Conservation (phyloP, 2,113 vertebrate genomes). For the Clarias macrocephalus region DNA sequence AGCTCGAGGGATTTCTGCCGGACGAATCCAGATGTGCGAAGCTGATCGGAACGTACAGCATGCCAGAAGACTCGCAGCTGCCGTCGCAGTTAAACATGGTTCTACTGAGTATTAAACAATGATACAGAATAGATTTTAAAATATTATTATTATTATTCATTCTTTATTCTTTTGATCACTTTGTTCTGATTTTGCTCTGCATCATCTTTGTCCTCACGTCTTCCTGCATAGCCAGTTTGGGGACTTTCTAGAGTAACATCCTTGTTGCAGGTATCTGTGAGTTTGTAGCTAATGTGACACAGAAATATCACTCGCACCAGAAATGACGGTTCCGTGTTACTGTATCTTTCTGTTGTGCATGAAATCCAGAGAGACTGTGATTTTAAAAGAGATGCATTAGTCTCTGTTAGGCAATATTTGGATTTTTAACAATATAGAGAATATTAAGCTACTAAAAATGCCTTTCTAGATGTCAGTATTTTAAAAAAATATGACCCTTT, state of each 20-base stretch:
- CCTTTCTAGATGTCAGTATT: not conserved
- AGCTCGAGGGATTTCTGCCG: not conserved
- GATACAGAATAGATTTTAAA: not conserved
- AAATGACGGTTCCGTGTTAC: not conserved
- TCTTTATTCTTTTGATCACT: not conserved
- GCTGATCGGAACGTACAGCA: not conserved
- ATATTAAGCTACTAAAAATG: not conserved
- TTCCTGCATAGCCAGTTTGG: not conserved
- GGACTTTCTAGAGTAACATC: not conserved
- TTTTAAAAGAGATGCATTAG: not conserved
- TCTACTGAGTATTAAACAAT: no score
- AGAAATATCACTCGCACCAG: not conserved
- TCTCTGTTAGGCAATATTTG: not conserved
- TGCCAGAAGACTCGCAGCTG: not conserved
- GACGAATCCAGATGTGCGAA: no score
- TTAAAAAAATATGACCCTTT: not conserved
- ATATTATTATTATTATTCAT: no score
- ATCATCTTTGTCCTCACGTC: not conserved
- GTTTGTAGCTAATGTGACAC: not conserved
- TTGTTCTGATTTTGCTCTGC: not conserved
- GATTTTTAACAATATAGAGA: not conserved
- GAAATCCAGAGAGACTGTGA: not conserved
- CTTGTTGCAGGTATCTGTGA: not conserved
- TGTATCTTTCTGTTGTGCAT: not conserved
- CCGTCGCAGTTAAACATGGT: no score